Conservation (phyloP, 2,888 invertebrate genomes). For the Busseola fusca region DNA sequence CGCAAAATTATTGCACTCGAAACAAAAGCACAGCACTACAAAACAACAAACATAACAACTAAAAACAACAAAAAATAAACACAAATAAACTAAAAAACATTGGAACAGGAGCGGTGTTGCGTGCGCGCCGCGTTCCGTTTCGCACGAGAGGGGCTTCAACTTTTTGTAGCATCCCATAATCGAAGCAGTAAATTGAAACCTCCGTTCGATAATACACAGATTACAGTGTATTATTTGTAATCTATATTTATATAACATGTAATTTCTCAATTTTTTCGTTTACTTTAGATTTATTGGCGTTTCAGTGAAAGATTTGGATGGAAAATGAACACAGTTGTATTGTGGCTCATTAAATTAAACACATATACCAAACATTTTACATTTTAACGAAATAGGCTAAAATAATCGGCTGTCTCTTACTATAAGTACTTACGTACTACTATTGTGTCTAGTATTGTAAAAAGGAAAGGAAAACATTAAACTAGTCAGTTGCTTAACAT, state of each 20-base stretch:
- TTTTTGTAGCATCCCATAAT: constrained; percentile 76
- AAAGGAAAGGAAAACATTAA: constrained; percentile 34
- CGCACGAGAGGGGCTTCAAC: constrained; percentile 75
- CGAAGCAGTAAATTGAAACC: constrained; percentile 81
- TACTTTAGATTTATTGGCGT: neutral
- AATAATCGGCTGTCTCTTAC: too few species aligned
- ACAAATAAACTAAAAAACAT: constrained; percentile 59
- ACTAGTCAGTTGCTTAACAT: constrained; percentile 27
- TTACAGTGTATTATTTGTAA: constrained; percentile 66
- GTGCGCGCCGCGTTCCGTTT: constrained; percentile 80
- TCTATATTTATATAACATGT: constrained; percentile 58
- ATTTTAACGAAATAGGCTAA: too few species aligned
- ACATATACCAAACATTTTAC: too few species aligned
- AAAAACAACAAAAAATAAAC: constrained; percentile 50
- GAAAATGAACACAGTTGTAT: too few species aligned
- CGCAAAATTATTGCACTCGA: constrained; percentile 13
- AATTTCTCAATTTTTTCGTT: constrained; percentile 47
- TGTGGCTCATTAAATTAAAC: neutral
- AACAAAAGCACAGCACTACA: constrained; percentile 28
- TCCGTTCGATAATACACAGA: constrained; percentile 70
- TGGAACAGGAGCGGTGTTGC: constrained; percentile 73
- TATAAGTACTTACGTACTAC: too few species aligned
- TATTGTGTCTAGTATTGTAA: constrained; percentile 21
- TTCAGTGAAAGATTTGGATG: constrained; percentile 1
- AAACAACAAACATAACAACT: constrained; percentile 42